A percentile compares a stretch with the other conserved stretches of the same genome.
Evolutionary conservation across 2,797 vertebrate genomes (phyloP).

Genomic region (Neostethus bicornis): DNA sequence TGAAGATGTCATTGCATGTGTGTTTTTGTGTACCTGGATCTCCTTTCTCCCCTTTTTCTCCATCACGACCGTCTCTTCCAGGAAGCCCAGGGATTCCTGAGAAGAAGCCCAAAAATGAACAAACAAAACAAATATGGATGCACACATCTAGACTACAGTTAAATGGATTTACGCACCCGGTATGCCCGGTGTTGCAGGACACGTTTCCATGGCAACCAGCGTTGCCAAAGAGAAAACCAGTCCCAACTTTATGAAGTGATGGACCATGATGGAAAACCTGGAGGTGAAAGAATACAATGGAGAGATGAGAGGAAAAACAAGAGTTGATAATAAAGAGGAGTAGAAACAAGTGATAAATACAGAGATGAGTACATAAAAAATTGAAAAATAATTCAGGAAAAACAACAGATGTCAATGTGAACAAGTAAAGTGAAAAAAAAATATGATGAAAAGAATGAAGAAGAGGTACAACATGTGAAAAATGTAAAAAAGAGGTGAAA

Average conservation of each 20-base stretch:
- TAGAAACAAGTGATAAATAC: background rate
- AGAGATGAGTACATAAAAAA: no score
- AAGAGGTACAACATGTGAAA: no score
- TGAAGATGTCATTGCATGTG: background rate
- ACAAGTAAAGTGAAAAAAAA: no score
- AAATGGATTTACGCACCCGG: slow-evolving; percentile 47
- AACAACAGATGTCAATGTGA: no score
- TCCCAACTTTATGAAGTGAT: slow-evolving; percentile 11
- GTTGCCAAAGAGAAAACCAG: slow-evolving; percentile 38
- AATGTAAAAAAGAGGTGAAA: no score
- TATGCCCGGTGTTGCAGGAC: slow-evolving; percentile 49
- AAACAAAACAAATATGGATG: background rate
- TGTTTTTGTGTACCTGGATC: slow-evolving; percentile 37
- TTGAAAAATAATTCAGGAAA: no score
- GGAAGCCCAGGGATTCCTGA: slow-evolving; percentile 67
- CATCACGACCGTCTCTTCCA: slow-evolving; percentile 62
- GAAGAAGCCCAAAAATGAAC: background rate
- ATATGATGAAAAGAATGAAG: background rate
- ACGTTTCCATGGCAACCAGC: slow-evolving; percentile 40
- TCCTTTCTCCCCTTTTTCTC: slow-evolving; percentile 60
- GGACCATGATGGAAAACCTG: slow-evolving; percentile 51
- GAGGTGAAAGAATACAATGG: background rate
- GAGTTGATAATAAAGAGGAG: background rate
- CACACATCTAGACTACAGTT: background rate
- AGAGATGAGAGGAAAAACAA: background rate